A percentile compares a stretch with the other conserved stretches of the same genome.
phyloP scores from a whole-genome alignment of 2,797 vertebrate species.

The Tinamus major region DNA sequence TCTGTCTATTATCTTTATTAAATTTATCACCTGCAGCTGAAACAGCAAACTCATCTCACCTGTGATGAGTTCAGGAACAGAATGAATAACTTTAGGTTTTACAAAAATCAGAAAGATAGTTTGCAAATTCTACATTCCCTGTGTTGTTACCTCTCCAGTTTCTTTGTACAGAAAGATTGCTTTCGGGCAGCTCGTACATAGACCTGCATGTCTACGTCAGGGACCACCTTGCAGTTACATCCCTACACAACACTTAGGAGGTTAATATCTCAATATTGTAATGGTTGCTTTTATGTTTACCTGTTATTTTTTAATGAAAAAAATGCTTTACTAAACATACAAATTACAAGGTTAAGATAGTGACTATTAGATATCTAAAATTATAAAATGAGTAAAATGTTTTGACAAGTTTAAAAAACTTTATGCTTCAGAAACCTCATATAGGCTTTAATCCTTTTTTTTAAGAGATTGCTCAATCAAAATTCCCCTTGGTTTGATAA shows the following conservation, averaged over 20 bases:
- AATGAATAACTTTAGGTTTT: neutral
- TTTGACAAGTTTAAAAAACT: neutral
- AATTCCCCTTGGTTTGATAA: neutral
- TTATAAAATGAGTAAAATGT: neutral
- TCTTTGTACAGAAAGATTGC: neutral
- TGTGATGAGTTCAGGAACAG: neutral
- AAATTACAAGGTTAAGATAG: neutral
- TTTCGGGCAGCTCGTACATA: neutral
- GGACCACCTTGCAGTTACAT: neutral
- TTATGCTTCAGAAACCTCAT: neutral
- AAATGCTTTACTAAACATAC: neutral
- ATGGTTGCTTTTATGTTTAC: neutral
- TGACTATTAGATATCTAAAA: neutral
- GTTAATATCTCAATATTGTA: neutral
- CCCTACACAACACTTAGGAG: neutral
- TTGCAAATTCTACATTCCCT: neutral
- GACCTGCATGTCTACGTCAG: too few relatives aligned
- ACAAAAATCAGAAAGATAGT: neutral
- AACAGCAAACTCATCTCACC: neutral
- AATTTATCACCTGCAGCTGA: neutral
- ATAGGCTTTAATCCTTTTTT: neutral
- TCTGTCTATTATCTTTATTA: conserved; percentile 1
- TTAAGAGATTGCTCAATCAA: neutral
- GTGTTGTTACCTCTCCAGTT: neutral
- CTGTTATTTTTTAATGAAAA: too few relatives aligned